Conservation (phyloP, 2,797 vertebrate species). For the Choloepus didactylus region DNA sequence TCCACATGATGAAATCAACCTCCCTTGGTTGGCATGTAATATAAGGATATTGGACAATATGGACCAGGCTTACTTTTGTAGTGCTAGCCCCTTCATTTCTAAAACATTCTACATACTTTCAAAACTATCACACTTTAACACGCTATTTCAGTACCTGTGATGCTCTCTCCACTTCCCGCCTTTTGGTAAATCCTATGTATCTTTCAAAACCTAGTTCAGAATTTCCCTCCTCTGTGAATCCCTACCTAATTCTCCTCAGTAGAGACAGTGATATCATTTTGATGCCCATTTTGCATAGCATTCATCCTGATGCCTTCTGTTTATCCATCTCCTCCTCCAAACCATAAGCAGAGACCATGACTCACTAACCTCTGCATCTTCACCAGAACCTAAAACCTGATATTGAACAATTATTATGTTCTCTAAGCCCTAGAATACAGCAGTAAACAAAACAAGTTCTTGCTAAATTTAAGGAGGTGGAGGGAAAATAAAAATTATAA, state of each 20-base stretch:
- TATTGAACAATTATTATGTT: not conserved
- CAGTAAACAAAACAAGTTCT: not conserved
- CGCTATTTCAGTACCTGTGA: not conserved
- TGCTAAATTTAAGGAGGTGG: not conserved
- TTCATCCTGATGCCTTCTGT: not conserved
- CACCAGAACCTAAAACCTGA: not conserved
- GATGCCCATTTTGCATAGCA: not conserved
- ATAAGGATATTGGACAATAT: not conserved
- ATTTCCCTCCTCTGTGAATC: not conserved
- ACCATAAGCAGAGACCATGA: not conserved
- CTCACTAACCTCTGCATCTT: not conserved
- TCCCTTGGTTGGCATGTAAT: not conserved
- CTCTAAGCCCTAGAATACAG: not conserved
- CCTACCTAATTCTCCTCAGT: not conserved
- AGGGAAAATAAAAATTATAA: conserved; percentile 12
- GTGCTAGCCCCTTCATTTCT: not conserved
- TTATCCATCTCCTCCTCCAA: not conserved
- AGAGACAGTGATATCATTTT: not conserved
- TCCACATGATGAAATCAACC: not conserved
- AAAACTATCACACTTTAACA: not conserved
- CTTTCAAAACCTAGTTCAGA: not conserved
- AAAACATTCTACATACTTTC: not conserved
- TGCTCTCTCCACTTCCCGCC: not conserved
- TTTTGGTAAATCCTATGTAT: not conserved
- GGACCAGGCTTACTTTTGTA: not conserved